These are phyloP conservation scores for Meloe dianella DNA, from an alignment of 2,888 invertebrate genomes.

Conservation along the genomic window DNA sequence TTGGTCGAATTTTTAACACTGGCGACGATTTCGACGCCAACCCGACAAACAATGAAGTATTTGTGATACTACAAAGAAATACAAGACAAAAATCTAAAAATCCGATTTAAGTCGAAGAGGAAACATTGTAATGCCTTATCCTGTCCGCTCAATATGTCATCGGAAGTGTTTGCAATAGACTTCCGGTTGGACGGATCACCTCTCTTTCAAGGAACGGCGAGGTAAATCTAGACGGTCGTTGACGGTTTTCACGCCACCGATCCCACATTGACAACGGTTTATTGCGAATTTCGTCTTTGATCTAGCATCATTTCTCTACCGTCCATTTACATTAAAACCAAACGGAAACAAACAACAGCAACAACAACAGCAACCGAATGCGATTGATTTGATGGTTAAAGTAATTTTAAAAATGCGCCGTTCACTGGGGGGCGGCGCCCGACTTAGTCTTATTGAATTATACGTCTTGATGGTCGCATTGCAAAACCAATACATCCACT, in stretches of 20 bases:
- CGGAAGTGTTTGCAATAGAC: conserved; percentile 34
- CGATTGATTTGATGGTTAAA: neutral
- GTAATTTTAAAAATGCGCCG: neutral
- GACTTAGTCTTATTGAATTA: conserved; percentile 34
- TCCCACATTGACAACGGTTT: conserved; percentile 34
- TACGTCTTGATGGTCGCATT: conserved; percentile 41
- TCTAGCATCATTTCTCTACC: neutral
- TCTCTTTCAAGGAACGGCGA: conserved; percentile 18
- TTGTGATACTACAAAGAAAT: no score
- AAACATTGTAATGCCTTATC: neutral
- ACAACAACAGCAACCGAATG: neutral
- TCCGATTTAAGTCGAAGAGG: neutral
- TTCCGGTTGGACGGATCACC: conserved; percentile 26
- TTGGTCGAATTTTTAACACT: conserved; percentile 3
- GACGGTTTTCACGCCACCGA: conserved; percentile 34
- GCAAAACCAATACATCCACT: conserved; percentile 48
- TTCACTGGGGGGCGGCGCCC: neutral
- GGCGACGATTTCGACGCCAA: conserved; percentile 7
- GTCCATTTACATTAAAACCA: neutral
- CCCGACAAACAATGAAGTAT: neutral
- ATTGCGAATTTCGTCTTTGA: conserved; percentile 38
- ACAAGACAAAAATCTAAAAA: neutral
- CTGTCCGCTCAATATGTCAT: neutral
- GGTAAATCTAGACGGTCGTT: conserved; percentile 37
- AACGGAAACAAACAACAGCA: neutral